Evolutionary conservation across 2,888 invertebrate genomes (phyloP).

Genomic region (Trissolcus brochymenae): DNA sequence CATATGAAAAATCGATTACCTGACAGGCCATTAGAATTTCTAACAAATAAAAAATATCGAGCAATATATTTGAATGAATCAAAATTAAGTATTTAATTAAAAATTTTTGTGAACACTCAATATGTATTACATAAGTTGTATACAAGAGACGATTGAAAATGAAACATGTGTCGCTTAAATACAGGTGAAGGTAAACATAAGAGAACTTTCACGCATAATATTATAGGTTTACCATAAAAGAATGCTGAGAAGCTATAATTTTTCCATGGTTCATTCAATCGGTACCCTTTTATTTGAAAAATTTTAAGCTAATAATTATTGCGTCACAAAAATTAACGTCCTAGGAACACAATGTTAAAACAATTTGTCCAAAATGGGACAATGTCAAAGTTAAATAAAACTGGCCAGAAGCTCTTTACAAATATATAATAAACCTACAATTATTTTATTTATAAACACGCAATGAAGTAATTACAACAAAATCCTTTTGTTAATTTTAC

Average conservation of each 20-base stretch:
- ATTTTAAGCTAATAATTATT: constrained; percentile 30
- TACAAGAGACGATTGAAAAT: constrained; percentile 37
- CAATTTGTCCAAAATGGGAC: constrained; percentile 17
- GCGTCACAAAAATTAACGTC: constrained; percentile 13
- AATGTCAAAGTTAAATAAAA: constrained; percentile 22
- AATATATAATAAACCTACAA: background rate
- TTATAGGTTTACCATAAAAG: constrained; percentile 55
- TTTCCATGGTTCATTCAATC: constrained; percentile 29
- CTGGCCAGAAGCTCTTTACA: background rate
- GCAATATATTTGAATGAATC: background rate
- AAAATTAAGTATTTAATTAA: too few species aligned
- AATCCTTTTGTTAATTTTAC: background rate
- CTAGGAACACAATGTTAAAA: constrained; percentile 22
- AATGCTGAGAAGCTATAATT: constrained; percentile 52
- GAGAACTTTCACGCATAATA: constrained; percentile 62
- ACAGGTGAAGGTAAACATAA: constrained; percentile 59
- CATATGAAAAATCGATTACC: background rate
- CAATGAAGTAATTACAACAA: constrained; percentile 1
- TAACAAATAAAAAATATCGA: constrained; percentile 2
- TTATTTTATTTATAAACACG: background rate
- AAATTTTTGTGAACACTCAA: background rate
- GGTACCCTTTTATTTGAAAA: constrained; percentile 42
- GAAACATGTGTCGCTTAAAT: constrained; percentile 44
- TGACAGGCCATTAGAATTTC: constrained; percentile 5
- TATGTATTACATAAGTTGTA: constrained; percentile 40